phyloP scores from a whole-genome alignment of 2,888 invertebrate species.

The Caenorhabditis japonica region DNA sequence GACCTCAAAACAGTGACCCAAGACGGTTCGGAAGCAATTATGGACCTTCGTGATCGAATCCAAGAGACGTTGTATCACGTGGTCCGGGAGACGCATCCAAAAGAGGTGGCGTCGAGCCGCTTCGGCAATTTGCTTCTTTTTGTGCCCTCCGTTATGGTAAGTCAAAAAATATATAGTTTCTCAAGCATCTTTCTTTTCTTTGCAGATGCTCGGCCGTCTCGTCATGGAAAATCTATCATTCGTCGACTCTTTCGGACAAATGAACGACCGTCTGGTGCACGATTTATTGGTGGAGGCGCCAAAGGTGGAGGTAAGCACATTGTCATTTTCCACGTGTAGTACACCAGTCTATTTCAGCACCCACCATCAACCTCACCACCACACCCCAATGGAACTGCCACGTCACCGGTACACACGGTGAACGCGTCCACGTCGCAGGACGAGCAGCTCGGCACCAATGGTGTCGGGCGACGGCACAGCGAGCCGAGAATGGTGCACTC shows the following conservation, averaged over 20 bases:
- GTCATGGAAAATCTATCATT: conserved; percentile 75
- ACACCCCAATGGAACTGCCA: conserved; percentile 32
- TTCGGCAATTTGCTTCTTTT: conserved; percentile 76
- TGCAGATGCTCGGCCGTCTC: conserved; percentile 71
- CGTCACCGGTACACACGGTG: conserved; percentile 24
- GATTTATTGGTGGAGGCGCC: conserved; percentile 68
- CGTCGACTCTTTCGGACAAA: conserved; percentile 72
- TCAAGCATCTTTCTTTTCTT: not conserved
- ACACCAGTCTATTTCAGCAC: conserved; percentile 14
- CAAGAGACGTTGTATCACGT: conserved; percentile 75
- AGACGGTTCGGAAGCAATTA: conserved; percentile 73
- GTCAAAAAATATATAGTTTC: too few species aligned
- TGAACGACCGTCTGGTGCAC: conserved; percentile 69
- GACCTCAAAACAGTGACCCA: conserved; percentile 69
- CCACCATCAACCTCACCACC: conserved; percentile 9
- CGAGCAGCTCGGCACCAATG: conserved; percentile 26
- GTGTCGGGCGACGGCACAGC: conserved; percentile 41
- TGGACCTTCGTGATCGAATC: conserved; percentile 74
- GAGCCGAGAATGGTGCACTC: conserved; percentile 63
- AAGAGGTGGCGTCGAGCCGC: conserved; percentile 75
- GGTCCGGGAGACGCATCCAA: conserved; percentile 75
- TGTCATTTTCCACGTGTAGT: too few species aligned
- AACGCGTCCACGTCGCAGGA: conserved; percentile 36
- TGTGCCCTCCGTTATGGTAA: conserved; percentile 73
- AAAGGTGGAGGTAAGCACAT: conserved; percentile 23